Percentiles rank a stretch among this genome's conserved stretches.
phyloP scores from a whole-genome alignment of 2,888 invertebrate species.

The Chaitophorus viminalis region DNA sequence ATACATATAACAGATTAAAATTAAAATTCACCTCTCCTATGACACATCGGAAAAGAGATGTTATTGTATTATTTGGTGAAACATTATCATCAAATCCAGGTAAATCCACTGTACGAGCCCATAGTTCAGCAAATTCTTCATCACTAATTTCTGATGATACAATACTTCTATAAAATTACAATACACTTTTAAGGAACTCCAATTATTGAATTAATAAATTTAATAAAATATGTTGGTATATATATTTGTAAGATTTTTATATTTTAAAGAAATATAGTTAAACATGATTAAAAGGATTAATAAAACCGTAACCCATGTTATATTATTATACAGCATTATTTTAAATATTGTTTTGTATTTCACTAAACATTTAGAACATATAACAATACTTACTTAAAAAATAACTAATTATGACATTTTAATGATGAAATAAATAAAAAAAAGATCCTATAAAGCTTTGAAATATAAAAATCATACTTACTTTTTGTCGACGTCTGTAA shows the following conservation, averaged over 20 bases:
- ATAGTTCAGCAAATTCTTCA: constrained; percentile 76
- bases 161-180: constrained; percentile 67
- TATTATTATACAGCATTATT: too few species aligned
- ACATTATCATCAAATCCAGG: constrained; percentile 87
- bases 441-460: not conserved
- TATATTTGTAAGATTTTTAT: not conserved
- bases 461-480: not conserved
- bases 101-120: constrained; percentile 79
- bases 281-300: too few species aligned
- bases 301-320: too few species aligned
- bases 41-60: constrained; percentile 76
- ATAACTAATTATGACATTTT: not conserved
- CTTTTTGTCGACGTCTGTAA: constrained; percentile 50
- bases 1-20: not conserved
- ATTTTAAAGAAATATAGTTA: too few species aligned
- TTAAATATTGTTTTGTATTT: too few species aligned
- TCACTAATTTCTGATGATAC: constrained; percentile 77
- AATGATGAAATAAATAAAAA: not conserved
- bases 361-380: too few species aligned
- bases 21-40: constrained; percentile 73
- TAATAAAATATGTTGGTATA: not conserved
- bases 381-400: too few species aligned
- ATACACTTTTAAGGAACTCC: not conserved
- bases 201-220: not conserved
- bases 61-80: constrained; percentile 80